These are phyloP conservation scores for Eupithecia pulchellata DNA, from an alignment of 2,888 invertebrate species.

Conservation along the genomic window DNA sequence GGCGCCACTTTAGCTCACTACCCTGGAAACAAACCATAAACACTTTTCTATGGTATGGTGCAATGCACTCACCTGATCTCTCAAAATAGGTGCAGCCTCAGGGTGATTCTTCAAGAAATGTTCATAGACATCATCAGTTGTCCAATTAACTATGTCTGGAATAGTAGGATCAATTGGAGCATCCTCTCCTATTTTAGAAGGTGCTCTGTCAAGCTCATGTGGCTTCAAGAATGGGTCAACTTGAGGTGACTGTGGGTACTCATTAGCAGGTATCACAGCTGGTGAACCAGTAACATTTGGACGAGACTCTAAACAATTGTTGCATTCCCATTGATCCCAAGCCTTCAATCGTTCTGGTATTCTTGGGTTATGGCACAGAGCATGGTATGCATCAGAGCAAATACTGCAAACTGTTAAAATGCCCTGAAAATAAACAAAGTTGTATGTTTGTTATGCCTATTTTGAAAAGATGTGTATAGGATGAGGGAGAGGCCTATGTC, in stretches of 20 bases:
- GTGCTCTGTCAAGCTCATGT: constrained; percentile 76
- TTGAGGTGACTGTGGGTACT: constrained; percentile 59
- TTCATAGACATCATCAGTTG: constrained; percentile 91
- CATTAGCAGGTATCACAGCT: constrained; percentile 65
- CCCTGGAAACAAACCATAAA: not conserved
- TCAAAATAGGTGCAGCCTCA: constrained; percentile 92
- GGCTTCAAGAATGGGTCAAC: constrained; percentile 78
- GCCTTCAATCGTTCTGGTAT: constrained; percentile 85
- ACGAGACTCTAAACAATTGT: constrained; percentile 85
- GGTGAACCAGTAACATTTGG: constrained; percentile 72
- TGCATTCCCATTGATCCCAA: constrained; percentile 89
- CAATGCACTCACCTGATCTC: constrained; percentile 88
- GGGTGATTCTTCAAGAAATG: constrained; percentile 92
- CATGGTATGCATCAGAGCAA: constrained; percentile 94
- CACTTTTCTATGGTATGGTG: not conserved
- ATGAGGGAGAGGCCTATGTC: no score
- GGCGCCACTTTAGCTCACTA: not conserved
- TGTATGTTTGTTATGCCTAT: not conserved
- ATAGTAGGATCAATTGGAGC: constrained; percentile 87
- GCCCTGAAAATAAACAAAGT: constrained; percentile 79
- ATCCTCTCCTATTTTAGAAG: constrained; percentile 71
- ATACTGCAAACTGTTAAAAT: constrained; percentile 91
- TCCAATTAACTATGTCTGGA: constrained; percentile 93
- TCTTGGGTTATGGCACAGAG: constrained; percentile 91
- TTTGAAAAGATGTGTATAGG: no score